Percentiles rank a stretch among this genome's conserved stretches.
These are phyloP conservation scores for Syrista parreyssii DNA, from an alignment of 2,888 invertebrate genomes.

Conservation along the genomic window DNA sequence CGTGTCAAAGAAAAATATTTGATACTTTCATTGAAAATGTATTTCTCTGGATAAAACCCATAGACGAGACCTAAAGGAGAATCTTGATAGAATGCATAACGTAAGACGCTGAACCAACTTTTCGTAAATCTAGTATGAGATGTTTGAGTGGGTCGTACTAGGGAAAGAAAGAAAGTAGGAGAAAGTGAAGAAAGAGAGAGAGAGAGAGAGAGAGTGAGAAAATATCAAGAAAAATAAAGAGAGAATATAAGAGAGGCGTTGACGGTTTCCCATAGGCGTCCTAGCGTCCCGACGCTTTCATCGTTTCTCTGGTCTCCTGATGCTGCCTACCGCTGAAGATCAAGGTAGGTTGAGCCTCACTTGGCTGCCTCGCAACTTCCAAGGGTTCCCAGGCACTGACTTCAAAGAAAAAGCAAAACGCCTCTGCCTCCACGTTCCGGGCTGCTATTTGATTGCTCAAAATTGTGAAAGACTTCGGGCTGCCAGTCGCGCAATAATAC, in stretches of 20 bases:
- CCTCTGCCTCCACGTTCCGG: conserved; percentile 39
- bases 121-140: neutral
- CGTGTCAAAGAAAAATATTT: neutral
- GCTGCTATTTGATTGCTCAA: conserved; percentile 53
- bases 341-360: conserved; percentile 41
- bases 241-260: neutral
- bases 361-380: conserved; percentile 45
- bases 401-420: conserved; percentile 54
- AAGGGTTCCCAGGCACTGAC: conserved; percentile 46
- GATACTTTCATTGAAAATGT: neutral
- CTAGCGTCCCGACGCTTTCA: conserved; percentile 22
- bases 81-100: neutral
- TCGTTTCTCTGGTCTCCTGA: conserved; percentile 14
- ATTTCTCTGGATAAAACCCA: neutral
- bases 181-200: neutral
- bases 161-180: conserved; percentile 6
- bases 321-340: neutral
- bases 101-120: neutral
- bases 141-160: neutral
- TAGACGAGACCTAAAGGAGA: neutral
- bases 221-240: conserved; percentile 7
- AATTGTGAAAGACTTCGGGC: conserved; percentile 35
- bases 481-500: conserved; percentile 37
- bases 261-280: neutral
- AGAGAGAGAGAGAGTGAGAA: neutral